These are phyloP conservation scores for Miniopterus natalensis DNA, from an alignment of 2,113 vertebrate genomes.

Conservation along the genomic window DNA sequence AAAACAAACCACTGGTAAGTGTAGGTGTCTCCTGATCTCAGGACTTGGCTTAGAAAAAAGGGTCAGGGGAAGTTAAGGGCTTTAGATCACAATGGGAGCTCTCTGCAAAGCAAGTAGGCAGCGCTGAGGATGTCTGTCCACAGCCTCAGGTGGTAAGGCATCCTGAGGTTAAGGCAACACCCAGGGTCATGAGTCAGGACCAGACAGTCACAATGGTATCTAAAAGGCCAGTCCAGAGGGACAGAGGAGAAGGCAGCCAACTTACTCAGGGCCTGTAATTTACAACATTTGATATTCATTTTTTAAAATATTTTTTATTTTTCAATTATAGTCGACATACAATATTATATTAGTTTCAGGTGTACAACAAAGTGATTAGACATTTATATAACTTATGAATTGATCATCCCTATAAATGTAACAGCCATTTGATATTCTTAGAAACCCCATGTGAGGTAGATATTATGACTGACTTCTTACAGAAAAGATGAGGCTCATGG, in stretches of 20 bases:
- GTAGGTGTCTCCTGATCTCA: background rate
- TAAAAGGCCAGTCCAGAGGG: background rate
- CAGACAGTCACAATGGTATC: background rate
- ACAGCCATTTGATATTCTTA: background rate
- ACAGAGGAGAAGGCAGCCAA: background rate
- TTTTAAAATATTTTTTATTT: background rate
- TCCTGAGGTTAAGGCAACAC: background rate
- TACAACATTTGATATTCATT: background rate
- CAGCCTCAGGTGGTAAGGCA: too few relatives aligned
- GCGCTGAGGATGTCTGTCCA: fast-evolving
- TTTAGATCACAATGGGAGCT: background rate
- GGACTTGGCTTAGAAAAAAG: background rate
- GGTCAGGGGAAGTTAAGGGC: background rate
- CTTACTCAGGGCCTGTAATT: background rate
- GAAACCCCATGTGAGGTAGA: background rate
- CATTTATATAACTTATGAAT: background rate
- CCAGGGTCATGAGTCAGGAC: background rate
- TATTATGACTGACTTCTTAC: background rate
- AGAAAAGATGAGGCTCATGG: background rate
- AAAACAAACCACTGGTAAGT: background rate
- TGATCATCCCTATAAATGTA: background rate
- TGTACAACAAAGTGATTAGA: background rate
- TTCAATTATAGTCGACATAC: background rate
- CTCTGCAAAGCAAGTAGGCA: background rate
- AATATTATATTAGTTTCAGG: background rate